phyloP scores from a whole-genome alignment of 2,113 vertebrate genomes.

The Lanius collurio region DNA sequence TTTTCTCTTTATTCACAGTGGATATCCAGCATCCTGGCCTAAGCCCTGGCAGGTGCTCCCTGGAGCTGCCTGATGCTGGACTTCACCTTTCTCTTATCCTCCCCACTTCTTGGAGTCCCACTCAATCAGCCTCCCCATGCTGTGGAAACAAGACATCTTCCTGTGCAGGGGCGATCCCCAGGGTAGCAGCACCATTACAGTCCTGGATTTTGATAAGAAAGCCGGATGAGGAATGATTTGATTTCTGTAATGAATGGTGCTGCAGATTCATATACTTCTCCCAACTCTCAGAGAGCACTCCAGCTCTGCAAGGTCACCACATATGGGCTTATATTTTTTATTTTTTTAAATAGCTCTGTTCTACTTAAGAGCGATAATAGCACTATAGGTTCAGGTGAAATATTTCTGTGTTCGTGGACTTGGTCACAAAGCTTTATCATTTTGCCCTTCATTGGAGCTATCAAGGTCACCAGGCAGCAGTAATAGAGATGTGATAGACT shows the following conservation, averaged over 20 bases:
- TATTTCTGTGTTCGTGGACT: slow-evolving; percentile 74
- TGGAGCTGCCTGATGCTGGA: neutral
- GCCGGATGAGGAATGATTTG: neutral
- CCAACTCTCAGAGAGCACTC: neutral
- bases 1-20: neutral
- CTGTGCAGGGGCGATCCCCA: neutral
- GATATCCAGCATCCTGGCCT: neutral
- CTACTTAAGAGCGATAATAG: slow-evolving; percentile 62
- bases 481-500: slow-evolving; percentile 77
- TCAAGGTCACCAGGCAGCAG: slow-evolving; percentile 80
- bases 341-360: slow-evolving; percentile 59
- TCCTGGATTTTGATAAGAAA: neutral
- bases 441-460: slow-evolving; percentile 77
- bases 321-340: slow-evolving; percentile 50
- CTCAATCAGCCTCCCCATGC: neutral
- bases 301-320: slow-evolving; percentile 71
- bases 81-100: neutral
- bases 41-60: neutral
- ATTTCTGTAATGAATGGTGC: slow-evolving; percentile 16
- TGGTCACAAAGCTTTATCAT: slow-evolving; percentile 84
- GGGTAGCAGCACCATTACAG: neutral
- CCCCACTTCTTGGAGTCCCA: neutral
- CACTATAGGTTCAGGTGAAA: slow-evolving; percentile 73
- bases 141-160: neutral
- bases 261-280: neutral